phyloP scores from a whole-genome alignment of 2,888 invertebrate species.

The Acanthosepion pharaonis region DNA sequence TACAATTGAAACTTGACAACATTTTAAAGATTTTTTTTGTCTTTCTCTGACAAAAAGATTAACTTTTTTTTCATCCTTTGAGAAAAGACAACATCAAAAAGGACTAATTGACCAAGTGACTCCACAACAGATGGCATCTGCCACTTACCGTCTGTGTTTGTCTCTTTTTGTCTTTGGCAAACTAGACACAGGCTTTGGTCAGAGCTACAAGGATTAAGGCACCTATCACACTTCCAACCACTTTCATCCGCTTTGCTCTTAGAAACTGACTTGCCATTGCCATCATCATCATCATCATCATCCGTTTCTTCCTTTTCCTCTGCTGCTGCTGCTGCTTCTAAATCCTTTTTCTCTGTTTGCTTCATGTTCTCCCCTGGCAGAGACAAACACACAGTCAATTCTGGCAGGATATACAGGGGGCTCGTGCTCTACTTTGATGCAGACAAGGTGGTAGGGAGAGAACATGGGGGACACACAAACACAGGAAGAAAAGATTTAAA shows the following conservation, averaged over 20 bases:
- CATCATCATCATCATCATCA: background rate
- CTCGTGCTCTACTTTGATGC: background rate
- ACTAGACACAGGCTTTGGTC: constrained; percentile 65
- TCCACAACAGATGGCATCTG: background rate
- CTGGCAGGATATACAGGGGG: background rate
- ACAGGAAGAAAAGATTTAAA: background rate
- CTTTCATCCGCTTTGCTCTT: constrained; percentile 50
- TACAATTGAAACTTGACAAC: background rate
- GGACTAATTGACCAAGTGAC: background rate
- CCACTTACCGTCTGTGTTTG: constrained; percentile 3
- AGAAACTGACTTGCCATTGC: background rate
- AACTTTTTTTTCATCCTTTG: background rate
- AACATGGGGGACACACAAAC: background rate
- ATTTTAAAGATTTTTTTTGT: background rate
- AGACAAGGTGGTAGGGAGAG: background rate
- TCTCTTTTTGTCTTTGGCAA: constrained; percentile 67
- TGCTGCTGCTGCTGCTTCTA: background rate
- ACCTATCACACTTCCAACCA: constrained; percentile 67
- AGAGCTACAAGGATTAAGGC: constrained; percentile 63
- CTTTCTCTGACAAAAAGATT: too few relatives aligned
- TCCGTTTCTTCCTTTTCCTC: too few relatives aligned
- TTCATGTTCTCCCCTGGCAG: background rate
- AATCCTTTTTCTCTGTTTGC: background rate
- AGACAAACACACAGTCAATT: constrained; percentile 6
- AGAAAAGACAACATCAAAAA: background rate